These are phyloP conservation scores for Zoanthus sansibaricus DNA, from an alignment of 92 coral and sea anemone genomes.

Conservation along the genomic window DNA sequence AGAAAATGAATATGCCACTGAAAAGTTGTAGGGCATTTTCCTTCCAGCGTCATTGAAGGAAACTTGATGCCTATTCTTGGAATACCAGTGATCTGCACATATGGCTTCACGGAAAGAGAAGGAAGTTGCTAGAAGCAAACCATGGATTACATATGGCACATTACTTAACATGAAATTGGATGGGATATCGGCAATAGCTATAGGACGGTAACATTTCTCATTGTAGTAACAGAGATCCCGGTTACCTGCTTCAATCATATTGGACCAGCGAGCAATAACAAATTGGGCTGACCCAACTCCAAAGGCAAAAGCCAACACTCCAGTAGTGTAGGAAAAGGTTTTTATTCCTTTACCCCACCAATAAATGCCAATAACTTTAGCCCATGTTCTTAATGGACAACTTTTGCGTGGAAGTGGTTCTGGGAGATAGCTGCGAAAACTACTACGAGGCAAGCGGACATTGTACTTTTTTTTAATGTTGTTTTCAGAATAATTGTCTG, in stretches of 20 bases:
- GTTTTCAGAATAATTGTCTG: slow-evolving; percentile 2
- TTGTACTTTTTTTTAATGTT: neutral
- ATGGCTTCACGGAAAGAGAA: slow-evolving; percentile 92
- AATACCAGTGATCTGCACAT: slow-evolving; percentile 46
- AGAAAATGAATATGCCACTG: slow-evolving; percentile 88
- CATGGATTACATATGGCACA: slow-evolving; percentile 85
- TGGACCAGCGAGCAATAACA: slow-evolving; percentile 92
- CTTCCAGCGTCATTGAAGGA: slow-evolving; percentile 2
- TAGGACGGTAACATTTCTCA: slow-evolving; percentile 92
- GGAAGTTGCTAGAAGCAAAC: slow-evolving; percentile 77
- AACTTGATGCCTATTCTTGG: slow-evolving; percentile 15
- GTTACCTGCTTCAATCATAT: slow-evolving; percentile 89
- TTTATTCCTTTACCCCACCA: slow-evolving; percentile 89
- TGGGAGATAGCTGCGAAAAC: slow-evolving; percentile 61
- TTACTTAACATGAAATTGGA: slow-evolving; percentile 93
- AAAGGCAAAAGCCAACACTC: slow-evolving; percentile 85
- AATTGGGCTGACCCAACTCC: slow-evolving; percentile 96
- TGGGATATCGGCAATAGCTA: slow-evolving; percentile 85
- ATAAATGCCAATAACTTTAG: slow-evolving; percentile 60
- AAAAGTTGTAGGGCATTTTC: slow-evolving; percentile 77
- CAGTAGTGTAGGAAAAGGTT: slow-evolving; percentile 89
- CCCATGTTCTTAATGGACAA: slow-evolving; percentile 78
- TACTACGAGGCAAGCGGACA: slow-evolving; percentile 47
- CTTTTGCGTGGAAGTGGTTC: slow-evolving; percentile 65
- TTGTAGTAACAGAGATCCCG: slow-evolving; percentile 97